Evolutionary conservation across 30 jellyfish, hydroid and myxozoan genomes (phyloP), one percentile per base, ranked within the genome.

Genomic region (Aurelia aurita): DNA sequence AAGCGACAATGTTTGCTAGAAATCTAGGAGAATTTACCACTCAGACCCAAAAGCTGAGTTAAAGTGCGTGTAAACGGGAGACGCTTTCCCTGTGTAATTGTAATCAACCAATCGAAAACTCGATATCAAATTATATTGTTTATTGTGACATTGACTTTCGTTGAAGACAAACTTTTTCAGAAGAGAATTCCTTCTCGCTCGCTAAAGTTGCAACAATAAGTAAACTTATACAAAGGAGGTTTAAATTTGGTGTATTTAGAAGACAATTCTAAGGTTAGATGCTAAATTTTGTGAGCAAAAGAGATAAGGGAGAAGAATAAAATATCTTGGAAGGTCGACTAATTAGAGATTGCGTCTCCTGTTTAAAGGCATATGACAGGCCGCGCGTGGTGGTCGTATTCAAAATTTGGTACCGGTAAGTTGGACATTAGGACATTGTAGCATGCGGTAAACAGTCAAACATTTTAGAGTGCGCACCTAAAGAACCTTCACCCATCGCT

Each of bases 361-460:
- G n/a, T 77, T 39, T 31, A 71, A 55, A 59, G 88, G 88, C 79
- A 55, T 77, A 25, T 58, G 46, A 60, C 70, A 59, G 63, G 63
- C 71, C 79, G 61, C 16, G 46, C 54, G 80, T 39, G 96, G 96
- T 87, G 96, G 81, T 60, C 70, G 84, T 87, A 87, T 87, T 87
- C 81, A 87, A 75, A 21, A 39, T 13, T 79, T 27, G 55, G 28
- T 57, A 75, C 96, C 90, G 67, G 90, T 58, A 39, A 65, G 77
- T 16, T 67, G 96, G 59, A 71, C 87, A 69, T 83, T 71, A 83
- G 83, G 87, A 83, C 90, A 80, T 74, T 80, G 87, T 72, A 45
- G 97, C 97, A 81, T 89, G 97, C 93, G 84, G 97, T 89, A 89
- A 89, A 89, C 97, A 79, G 89, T 73, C 84, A 89, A 88, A 88